These are phyloP conservation scores for Pammene aurita DNA, from an alignment of 2,888 invertebrate species.

Conservation along the genomic window DNA sequence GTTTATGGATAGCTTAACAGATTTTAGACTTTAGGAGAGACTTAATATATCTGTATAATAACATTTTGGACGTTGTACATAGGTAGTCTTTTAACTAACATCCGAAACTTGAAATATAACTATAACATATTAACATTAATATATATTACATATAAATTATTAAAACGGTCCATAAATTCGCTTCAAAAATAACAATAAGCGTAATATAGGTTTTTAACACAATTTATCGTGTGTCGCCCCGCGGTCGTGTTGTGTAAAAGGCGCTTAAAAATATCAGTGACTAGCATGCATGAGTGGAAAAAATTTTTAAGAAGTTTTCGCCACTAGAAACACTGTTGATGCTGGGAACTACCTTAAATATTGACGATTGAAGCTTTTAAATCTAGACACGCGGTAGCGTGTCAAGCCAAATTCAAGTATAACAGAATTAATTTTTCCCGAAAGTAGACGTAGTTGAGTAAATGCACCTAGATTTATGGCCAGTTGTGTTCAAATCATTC, in stretches of 20 bases:
- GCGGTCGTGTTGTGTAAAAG: constrained; percentile 21
- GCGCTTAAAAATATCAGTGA: constrained; percentile 25
- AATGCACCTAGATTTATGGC: too few relatives aligned
- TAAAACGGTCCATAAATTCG: constrained; percentile 27
- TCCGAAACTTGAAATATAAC: constrained; percentile 5
- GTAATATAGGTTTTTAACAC: constrained; percentile 1
- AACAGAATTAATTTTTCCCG: too few relatives aligned
- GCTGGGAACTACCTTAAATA: background rate
- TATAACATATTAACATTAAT: constrained; percentile 15
- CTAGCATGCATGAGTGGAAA: background rate
- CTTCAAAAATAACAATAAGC: constrained; percentile 30
- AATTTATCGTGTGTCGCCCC: background rate
- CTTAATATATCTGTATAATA: constrained; percentile 13
- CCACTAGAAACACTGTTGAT: background rate
- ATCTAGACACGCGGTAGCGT: too few relatives aligned
- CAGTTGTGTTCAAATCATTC: too few relatives aligned
- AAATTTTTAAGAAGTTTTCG: background rate
- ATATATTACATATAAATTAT: constrained; percentile 17
- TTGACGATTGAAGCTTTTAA: background rate
- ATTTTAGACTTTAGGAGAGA: background rate
- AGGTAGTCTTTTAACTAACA: constrained; percentile 5
- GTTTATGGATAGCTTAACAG: constrained; percentile 10
- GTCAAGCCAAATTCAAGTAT: too few relatives aligned
- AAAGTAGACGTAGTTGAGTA: too few relatives aligned
- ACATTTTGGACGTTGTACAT: constrained; percentile 26